These are phyloP conservation scores for Eulemur coronatus DNA, from an alignment of 2,797 vertebrate species.

Conservation along the genomic window DNA sequence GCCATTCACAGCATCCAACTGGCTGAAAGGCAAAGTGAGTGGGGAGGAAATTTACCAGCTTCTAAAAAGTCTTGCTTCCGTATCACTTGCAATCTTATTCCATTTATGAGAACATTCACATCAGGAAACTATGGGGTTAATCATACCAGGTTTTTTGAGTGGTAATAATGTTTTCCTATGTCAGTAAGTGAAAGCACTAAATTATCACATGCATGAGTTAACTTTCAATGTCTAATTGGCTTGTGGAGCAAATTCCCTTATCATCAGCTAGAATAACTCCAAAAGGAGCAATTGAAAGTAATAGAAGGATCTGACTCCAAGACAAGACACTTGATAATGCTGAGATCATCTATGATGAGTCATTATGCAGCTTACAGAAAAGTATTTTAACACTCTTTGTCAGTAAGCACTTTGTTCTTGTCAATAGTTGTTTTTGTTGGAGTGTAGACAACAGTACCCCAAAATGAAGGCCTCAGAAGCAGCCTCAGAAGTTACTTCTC, in stretches of 20 bases:
- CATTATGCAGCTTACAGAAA: not conserved
- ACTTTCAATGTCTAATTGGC: not conserved
- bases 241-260: not conserved
- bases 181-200: not conserved
- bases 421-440: not conserved
- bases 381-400: not conserved
- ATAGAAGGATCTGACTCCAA: not conserved
- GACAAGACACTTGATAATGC: not conserved
- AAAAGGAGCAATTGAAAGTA: not conserved
- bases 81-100: not conserved
- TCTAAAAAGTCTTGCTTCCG: not conserved
- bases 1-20: not conserved
- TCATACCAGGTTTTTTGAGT: not conserved
- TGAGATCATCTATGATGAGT: not conserved
- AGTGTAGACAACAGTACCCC: not conserved
- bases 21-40: not conserved
- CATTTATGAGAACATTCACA: not conserved
- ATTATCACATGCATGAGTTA: not conserved
- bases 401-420: not conserved
- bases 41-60: not conserved
- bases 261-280: not conserved
- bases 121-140: not conserved
- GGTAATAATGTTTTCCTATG: not conserved
- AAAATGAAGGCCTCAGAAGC: not conserved
- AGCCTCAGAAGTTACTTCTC: not conserved